Conservation (phyloP, 2,888 invertebrate genomes). For the Digitonthophagus gazella region DNA sequence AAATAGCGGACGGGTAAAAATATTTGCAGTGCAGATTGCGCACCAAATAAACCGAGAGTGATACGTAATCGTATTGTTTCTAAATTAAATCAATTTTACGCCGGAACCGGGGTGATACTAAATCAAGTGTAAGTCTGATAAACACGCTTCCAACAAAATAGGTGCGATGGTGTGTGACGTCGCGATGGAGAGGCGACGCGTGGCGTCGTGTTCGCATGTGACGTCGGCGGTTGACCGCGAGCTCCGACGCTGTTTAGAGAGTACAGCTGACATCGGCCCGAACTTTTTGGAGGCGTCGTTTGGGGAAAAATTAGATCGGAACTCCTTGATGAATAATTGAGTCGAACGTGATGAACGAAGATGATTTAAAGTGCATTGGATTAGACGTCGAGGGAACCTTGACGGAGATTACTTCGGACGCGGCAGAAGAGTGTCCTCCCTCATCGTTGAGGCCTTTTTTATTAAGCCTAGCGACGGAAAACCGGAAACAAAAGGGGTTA, state of each 20-base stretch:
- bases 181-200: constrained; percentile 22
- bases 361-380: constrained; percentile 36
- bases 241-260: constrained; percentile 11
- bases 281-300: constrained; percentile 29
- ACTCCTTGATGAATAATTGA: constrained; percentile 35
- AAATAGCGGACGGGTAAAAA: too few relatives aligned
- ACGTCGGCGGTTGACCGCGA: constrained; percentile 1
- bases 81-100: constrained; percentile 26
- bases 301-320: constrained; percentile 36
- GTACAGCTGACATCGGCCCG: constrained; percentile 12
- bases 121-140: constrained; percentile 45
- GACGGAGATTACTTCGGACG: constrained; percentile 37
- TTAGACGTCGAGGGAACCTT: constrained; percentile 30
- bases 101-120: constrained; percentile 39
- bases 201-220: constrained; percentile 23
- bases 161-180: constrained; percentile 34
- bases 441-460: constrained; percentile 2
- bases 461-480: constrained; percentile 17
- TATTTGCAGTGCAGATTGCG: too few relatives aligned
- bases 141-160: constrained; percentile 33
- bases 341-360: constrained; percentile 30
- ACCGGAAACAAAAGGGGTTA: constrained; percentile 30
- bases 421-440: constrained; percentile 31
- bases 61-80: constrained; percentile 5
- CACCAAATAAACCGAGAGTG: too few relatives aligned